Base-by-base conservation (phyloP, 92 coral and sea anemone species). In the Pocillopora grandis region DNA sequence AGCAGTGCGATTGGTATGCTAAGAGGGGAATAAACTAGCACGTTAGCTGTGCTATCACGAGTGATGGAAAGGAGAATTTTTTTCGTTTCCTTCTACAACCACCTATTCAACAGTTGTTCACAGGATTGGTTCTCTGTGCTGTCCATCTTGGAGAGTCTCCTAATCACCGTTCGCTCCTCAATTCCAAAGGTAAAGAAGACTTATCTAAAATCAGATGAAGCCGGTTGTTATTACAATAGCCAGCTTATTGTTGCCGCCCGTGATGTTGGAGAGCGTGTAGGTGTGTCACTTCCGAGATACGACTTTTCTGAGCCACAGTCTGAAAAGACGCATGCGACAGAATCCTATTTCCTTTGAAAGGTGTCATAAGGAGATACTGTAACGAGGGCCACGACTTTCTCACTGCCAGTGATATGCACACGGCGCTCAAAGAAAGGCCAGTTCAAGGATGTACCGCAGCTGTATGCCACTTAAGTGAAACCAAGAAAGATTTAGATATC, bases 11-110 rank as follows among this genome's bases (percentile, higher is more conserved):
- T 66, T 89, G 92, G 92, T 89, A 23, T 72, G 94, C 89, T 36
- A 90, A 87, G 76, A 86, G 94, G 5, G 94, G 94, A 3, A 84
- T 87, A 85, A 91, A 77, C 82, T 91, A 91, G 91, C 91, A 91
- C 79, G 86, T 91, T 52, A 91, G 94, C 71, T 84, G 91, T 61
- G 64, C 88, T 83, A 52, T 87, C 55, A 75, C 91, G 75, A 88
- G 61, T 27, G 31, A 27, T 62, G 19, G 76, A 73, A 72, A 76
- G 52, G 70, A 68, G 82, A 69, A 71, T 80, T 64, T 68, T 91
- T 10, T 78, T 87, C 76, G 72, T 87, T 11, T 77, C 67, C 10
- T 91, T 87, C 27, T 91, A 84, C 69, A 89, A 71, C 66, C 94
- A 78, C 56, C 61, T 78, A 75, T 58, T 79, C 63, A 62, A 84